Base-by-base conservation (phyloP, 2,113 vertebrate genomes). In the Merops nubicus region DNA sequence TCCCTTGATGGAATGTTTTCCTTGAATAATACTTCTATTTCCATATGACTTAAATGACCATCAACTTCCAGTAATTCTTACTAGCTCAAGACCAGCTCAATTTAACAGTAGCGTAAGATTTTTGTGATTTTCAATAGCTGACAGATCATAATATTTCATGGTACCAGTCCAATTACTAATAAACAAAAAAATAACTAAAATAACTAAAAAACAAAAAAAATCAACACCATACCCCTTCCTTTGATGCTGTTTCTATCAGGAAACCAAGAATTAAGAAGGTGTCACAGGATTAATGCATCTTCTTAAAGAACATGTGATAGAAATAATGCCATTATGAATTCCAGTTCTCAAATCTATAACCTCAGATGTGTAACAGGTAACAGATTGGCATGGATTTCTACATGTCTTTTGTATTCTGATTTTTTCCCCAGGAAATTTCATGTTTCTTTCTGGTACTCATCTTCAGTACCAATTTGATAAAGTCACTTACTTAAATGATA, bases 311-410 rank as follows among this genome's bases (percentile, higher is more conserved):
- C 8, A 33, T 23, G 12, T 11, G 22, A 76, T 17, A 45, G n/a
- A 93, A 93, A 76, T 60, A 85, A 64, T 45, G 12, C 1, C 23
- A 47, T 73, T 64, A 53, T 59, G 73, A 17, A 57, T 65, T 42
- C 13, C 20, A 62, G 17, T 54, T 76, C 89, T 65, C 36, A 75
- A 80, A 79, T 64, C 8, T 14, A 45, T 19, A 6, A 48, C 40
- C 23, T 88, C 20, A 85, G 53, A 83, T 11, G 51, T 40, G 29
- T 9, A 17, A 53, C 25, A 90, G 25, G 42, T 43, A 23, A 59
- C 15, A 0, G 0, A n/a, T 0, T 36, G 25, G 16, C 54, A 12
- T 56, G 15, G 26, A 60, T 60, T 75, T 88, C 28, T 64, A 68
- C 5, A 43, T 72, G 47, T 21, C 36, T 68, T 85, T 9, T 25